Evolutionary conservation across 2,797 vertebrate genomes (phyloP).

Genomic region (Sciurus carolinensis): DNA sequence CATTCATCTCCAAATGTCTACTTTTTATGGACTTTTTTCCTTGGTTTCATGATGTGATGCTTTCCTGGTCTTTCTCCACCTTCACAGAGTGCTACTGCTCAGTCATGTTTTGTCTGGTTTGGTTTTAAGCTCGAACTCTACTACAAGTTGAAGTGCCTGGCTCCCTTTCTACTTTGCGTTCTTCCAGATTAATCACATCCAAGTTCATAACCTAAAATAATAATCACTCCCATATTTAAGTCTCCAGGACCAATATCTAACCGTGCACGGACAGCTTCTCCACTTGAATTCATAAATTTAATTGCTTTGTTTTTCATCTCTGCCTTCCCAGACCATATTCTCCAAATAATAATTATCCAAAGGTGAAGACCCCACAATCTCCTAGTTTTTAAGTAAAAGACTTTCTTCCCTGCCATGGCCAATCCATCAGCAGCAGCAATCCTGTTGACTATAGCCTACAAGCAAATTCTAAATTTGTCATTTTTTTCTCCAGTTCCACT

Average conservation of each 20-base stretch:
- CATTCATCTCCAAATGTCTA: background rate
- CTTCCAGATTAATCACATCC: background rate
- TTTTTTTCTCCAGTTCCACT: background rate
- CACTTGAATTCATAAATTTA: background rate
- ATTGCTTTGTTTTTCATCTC: constrained; percentile 12
- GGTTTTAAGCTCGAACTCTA: background rate
- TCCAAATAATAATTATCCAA: background rate
- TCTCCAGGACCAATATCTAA: background rate
- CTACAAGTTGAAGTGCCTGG: background rate
- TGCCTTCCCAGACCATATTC: background rate
- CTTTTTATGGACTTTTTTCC: background rate
- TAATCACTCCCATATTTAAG: constrained; percentile 28
- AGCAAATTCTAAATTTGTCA: background rate
- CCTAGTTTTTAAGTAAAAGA: background rate
- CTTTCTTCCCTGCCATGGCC: background rate
- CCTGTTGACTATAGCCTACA: background rate
- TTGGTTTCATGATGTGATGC: background rate
- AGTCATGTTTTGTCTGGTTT: background rate
- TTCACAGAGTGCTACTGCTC: background rate
- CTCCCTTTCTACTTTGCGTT: background rate
- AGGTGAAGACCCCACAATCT: background rate
- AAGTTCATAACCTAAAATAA: constrained; percentile 15
- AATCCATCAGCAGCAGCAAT: background rate
- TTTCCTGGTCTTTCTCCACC: background rate
- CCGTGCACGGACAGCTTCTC: background rate